Percentiles rank a stretch among this genome's conserved stretches.
Conservation (phyloP, 2,113 vertebrate genomes). For the Laterallus jamaicensis region DNA sequence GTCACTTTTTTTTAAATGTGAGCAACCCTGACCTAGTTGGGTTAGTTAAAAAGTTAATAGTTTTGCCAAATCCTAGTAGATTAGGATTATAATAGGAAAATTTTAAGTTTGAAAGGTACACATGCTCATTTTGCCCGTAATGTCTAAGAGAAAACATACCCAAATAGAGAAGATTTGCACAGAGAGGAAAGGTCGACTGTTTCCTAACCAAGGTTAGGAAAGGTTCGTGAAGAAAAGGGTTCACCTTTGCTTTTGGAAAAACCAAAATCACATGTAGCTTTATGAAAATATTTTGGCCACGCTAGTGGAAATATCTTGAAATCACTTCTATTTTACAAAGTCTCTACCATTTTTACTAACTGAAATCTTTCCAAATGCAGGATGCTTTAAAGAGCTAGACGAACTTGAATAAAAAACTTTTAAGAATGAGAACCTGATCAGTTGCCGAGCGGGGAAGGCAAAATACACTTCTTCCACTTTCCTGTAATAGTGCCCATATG, state of each 20-base stretch:
- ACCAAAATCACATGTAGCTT: background rate
- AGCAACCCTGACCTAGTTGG: background rate
- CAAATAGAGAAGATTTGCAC: background rate
- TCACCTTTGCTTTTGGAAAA: background rate
- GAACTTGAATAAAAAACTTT: background rate
- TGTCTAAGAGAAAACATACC: background rate
- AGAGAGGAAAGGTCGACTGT: background rate
- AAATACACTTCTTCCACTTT: background rate
- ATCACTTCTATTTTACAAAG: background rate
- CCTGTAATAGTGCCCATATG: background rate
- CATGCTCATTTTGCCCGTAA: background rate
- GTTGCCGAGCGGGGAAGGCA: background rate
- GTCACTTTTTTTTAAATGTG: background rate
- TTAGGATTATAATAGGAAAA: background rate
- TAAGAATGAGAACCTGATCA: background rate
- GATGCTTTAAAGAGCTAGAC: background rate
- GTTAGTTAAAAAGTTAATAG: background rate
- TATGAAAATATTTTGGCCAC: background rate
- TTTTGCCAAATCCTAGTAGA: background rate
- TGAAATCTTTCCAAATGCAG: background rate
- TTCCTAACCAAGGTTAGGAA: background rate
- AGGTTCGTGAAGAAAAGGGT: background rate
- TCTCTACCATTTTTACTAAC: background rate
- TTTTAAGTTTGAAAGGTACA: background rate
- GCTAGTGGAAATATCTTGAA: background rate